Evolutionary conservation across 1,140 invertebrate genomes (phyloP), one percentile per base, ranked within the genome.

Genomic region (Metaphire vulgaris): DNA sequence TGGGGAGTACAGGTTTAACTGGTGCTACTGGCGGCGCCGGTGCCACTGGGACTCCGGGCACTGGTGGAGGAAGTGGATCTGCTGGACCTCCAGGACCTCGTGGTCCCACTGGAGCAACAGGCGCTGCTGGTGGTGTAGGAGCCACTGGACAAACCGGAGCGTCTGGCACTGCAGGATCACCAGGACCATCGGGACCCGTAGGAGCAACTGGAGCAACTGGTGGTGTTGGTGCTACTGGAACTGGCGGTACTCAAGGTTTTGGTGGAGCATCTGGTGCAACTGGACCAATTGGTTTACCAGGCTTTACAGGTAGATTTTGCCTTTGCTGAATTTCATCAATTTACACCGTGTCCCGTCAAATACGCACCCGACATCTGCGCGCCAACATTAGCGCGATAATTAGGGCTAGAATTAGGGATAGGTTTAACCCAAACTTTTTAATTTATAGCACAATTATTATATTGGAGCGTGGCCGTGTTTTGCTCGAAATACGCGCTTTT

Each of bases 121-220:
- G 41, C 21, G 41, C 1, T 73, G 1, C 34, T 28, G 72, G 72
- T 28, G 56, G 12, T 56, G 32, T 32, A 26, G 76, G 76, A 32
- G 56, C 66, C 15, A 33, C 66, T 67, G 76, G 76, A 65, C 70
- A 14, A 1, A 21, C 34, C 32, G 74, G 74, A 32, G 29, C 28
- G 33, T 16, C 65, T 26, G 74, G 74, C n/a, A 34, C 12, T 29
- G n/a, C 69, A 31, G 74, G 74, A 30, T 79, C 80, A n/a, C 69
- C 80, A 68, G 86, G 86, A 65, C 83, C 84, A 15, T 75, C 80
- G 16, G 86, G 86, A 64, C 71, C 81, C 30, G 33, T n/a, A 12
- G 33, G 56, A 74, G 26, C 56, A 21, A 31, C 41, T 29, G 56
- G 33, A 2, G 28, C 21, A 21, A 41, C 29, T 2, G 74, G 74